Conservation (phyloP, 2,888 invertebrate genomes). For the Spodoptera exigua region DNA sequence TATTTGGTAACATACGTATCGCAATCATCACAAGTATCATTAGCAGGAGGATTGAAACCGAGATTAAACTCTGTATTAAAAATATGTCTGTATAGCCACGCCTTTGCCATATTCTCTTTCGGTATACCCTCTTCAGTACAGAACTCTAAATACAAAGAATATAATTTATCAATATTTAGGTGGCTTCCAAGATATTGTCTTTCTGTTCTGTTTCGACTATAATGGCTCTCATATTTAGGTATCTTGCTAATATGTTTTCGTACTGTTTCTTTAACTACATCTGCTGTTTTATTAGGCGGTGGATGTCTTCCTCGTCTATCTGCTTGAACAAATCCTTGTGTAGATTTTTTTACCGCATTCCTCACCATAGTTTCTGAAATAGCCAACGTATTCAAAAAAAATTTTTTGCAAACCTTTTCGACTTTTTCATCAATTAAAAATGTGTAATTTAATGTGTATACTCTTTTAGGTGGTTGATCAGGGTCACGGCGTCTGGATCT, state of each 20-base stretch:
- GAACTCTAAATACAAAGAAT: not conserved
- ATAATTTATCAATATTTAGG: too few relatives aligned
- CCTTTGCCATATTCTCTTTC: not conserved
- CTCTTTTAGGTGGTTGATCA: too few relatives aligned
- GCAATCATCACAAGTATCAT: too few relatives aligned
- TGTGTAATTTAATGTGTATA: conserved; percentile 1
- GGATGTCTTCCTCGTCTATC: conserved; percentile 1
- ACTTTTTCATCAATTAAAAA: conserved; percentile 3
- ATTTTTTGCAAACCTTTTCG: conserved; percentile 5
- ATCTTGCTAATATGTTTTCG: conserved; percentile 5
- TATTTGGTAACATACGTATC: too few relatives aligned
- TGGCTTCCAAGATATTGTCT: too few relatives aligned
- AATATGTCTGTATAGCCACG: not conserved
- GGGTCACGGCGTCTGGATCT: too few relatives aligned
- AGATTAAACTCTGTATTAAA: conserved; percentile 7
- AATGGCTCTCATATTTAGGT: too few relatives aligned
- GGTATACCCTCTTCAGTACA: not conserved
- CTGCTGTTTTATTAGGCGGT: conserved; percentile 1
- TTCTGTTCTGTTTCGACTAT: too few relatives aligned
- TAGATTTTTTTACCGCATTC: not conserved
- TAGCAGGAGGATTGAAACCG: too few relatives aligned
- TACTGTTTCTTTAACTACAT: conserved; percentile 4
- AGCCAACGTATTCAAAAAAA: conserved; percentile 4
- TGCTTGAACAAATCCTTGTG: not conserved
- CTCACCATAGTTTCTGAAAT: conserved; percentile 3